Conservation (phyloP, 1,140 invertebrate species). For the Hesperophylax magnus region DNA sequence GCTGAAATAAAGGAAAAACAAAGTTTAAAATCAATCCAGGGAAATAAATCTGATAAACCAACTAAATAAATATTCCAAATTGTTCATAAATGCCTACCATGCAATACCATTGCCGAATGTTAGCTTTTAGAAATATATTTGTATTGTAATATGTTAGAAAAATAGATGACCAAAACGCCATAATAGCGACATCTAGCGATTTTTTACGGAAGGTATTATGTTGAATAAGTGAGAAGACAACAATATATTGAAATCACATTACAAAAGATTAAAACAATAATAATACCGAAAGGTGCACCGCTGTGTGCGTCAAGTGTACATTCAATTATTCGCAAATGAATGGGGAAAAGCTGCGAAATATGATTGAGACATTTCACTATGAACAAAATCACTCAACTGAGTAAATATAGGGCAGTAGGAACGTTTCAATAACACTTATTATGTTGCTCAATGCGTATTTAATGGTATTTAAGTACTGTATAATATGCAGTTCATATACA, state of each 20-base stretch:
- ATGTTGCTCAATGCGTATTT: background rate
- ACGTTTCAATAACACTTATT: background rate
- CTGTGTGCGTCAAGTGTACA: background rate
- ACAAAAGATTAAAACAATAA: no score
- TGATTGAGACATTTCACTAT: background rate
- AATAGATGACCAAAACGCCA: no score
- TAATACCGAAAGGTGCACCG: no score
- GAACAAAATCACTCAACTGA: background rate
- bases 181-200: no score
- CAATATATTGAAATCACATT: background rate
- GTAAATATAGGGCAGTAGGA: background rate
- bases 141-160: no score
- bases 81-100: no score
- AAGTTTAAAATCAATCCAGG: background rate
- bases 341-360: background rate
- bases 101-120: no score
- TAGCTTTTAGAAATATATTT: no score
- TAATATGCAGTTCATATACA: background rate
- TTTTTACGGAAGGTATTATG: no score
- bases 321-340: background rate
- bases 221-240: background rate
- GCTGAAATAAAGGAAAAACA: slow-evolving; percentile 73
- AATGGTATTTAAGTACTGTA: background rate
- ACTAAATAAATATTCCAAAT: no score
- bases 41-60: background rate